phyloP scores from a whole-genome alignment of 2,888 invertebrate genomes.

The Euplexia lucipara region DNA sequence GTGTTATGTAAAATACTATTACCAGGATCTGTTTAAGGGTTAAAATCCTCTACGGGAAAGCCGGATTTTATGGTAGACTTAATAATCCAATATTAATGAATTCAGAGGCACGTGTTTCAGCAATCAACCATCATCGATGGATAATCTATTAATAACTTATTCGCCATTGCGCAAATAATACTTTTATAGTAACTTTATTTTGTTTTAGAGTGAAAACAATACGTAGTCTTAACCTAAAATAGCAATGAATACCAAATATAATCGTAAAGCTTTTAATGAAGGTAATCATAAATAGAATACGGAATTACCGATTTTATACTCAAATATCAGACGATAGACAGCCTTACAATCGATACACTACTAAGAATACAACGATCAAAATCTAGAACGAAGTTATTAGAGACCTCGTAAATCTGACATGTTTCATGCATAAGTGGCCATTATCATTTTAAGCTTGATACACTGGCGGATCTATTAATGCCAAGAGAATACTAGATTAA shows the following conservation, averaged over 20 bases:
- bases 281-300: no score
- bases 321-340: constrained; percentile 11
- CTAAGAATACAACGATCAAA: constrained; percentile 21
- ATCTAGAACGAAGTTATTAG: constrained; percentile 37
- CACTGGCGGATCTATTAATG: constrained; percentile 15
- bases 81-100: neutral
- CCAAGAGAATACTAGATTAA: constrained; percentile 33
- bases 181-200: neutral
- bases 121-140: neutral
- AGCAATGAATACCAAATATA: no score
- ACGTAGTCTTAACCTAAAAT: neutral
- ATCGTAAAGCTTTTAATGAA: no score
- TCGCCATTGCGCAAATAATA: neutral
- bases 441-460: constrained; percentile 54
- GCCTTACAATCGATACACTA: constrained; percentile 36
- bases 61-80: neutral
- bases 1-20: constrained; percentile 12
- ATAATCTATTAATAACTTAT: neutral
- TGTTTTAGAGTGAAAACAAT: neutral
- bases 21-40: neutral
- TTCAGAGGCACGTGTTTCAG: neutral
- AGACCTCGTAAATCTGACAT: constrained; percentile 36
- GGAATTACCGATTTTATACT: constrained; percentile 21
- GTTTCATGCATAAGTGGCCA: constrained; percentile 50
- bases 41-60: neutral